These are phyloP conservation scores for Zygogramma bicolorata DNA, from an alignment of 2,888 invertebrate genomes.

Conservation along the genomic window DNA sequence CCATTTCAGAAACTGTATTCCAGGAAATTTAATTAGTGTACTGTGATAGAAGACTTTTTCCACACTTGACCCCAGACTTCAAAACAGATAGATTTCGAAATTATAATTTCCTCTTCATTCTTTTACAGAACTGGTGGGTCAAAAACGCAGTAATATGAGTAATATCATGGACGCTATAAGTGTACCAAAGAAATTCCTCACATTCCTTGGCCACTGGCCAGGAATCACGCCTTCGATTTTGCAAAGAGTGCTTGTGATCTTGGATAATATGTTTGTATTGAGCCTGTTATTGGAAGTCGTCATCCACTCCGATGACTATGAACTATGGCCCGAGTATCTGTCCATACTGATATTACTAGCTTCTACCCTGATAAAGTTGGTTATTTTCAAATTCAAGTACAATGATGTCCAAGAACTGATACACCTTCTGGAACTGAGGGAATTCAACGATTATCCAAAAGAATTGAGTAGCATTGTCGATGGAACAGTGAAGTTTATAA, in stretches of 20 bases:
- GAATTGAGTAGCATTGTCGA: background rate
- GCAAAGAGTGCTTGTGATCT: background rate
- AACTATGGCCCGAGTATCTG: constrained; percentile 15
- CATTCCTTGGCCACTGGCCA: constrained; percentile 27
- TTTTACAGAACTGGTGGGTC: too few species aligned
- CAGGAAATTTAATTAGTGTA: too few species aligned
- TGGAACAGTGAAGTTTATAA: background rate
- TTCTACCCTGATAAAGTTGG: constrained; percentile 16
- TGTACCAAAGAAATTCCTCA: constrained; percentile 4
- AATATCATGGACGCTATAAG: constrained; percentile 19
- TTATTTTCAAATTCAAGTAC: constrained; percentile 13
- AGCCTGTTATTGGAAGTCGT: constrained; percentile 11
- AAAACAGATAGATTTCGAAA: too few species aligned
- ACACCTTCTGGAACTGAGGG: background rate
- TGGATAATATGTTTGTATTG: background rate
- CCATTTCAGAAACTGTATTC: too few species aligned
- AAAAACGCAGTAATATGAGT: too few species aligned
- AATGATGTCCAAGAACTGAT: background rate
- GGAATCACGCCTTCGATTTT: background rate
- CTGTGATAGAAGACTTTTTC: too few species aligned
- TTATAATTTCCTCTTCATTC: too few species aligned
- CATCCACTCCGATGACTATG: constrained; percentile 14
- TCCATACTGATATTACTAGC: constrained; percentile 21
- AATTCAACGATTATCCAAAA: constrained; percentile 22
- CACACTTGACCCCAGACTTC: too few species aligned